Evolutionary conservation across 1,140 invertebrate genomes (phyloP).

Genomic region (Chlorops oryzae): DNA sequence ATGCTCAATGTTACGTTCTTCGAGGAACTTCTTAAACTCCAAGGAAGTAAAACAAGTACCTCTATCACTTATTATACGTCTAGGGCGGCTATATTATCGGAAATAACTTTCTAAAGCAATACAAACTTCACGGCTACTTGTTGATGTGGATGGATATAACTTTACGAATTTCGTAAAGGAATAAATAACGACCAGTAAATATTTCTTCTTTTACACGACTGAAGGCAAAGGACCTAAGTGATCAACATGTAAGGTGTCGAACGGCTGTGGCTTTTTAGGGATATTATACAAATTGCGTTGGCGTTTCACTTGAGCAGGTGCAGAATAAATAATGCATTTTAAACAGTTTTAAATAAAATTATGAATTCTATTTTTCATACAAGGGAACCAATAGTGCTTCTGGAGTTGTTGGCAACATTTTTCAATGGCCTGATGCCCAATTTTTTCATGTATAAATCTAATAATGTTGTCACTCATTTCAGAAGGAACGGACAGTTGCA

Average conservation of each 20-base stretch:
- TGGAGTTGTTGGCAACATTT: constrained; percentile 19
- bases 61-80: constrained; percentile 24
- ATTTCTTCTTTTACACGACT: constrained; percentile 35
- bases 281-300: constrained; percentile 19
- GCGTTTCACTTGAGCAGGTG: constrained; percentile 15
- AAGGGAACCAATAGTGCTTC: constrained; percentile 25
- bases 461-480: constrained; percentile 21
- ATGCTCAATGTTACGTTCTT: constrained; percentile 15
- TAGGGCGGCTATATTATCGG: constrained; percentile 14
- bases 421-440: constrained; percentile 22
- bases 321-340: constrained; percentile 24
- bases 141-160: constrained; percentile 9
- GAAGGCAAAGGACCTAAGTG: constrained; percentile 32
- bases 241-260: constrained; percentile 28
- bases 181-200: constrained; percentile 48
- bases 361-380: constrained; percentile 25
- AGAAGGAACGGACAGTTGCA: too few species aligned
- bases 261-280: constrained; percentile 8
- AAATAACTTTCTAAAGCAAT: constrained; percentile 19
- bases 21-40: constrained; percentile 22
- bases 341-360: constrained; percentile 19
- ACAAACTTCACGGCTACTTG: constrained; percentile 21
- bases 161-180: constrained; percentile 19
- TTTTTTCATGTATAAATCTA: constrained; percentile 19
- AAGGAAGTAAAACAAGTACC: constrained; percentile 27